Evolutionary conservation across 1,140 invertebrate species (phyloP).

Genomic region (Teleogryllus occipitalis): DNA sequence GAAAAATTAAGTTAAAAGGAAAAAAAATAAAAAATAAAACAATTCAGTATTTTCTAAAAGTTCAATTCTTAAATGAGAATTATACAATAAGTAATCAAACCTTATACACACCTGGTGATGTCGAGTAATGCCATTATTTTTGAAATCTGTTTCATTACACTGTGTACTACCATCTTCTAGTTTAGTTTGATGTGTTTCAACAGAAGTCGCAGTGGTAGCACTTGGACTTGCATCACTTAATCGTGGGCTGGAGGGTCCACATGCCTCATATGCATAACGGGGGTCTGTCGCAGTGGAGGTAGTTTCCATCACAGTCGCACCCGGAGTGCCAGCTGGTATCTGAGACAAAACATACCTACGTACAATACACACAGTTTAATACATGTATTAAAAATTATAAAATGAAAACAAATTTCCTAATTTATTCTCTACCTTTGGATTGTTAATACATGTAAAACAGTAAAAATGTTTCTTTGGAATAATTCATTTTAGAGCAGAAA

Average conservation of each 20-base stretch:
- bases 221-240: background rate
- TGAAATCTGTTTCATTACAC: constrained; percentile 23
- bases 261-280: constrained; percentile 20
- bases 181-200: constrained; percentile 10
- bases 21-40: too few relatives aligned
- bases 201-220: background rate
- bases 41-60: too few relatives aligned
- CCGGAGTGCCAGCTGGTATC: constrained; percentile 39
- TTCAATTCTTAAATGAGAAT: too few relatives aligned
- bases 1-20: too few relatives aligned
- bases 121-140: constrained; percentile 12
- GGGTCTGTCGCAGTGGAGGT: constrained; percentile 16
- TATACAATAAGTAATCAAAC: too few relatives aligned
- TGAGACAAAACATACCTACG: constrained; percentile 22
- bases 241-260: background rate
- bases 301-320: constrained; percentile 18
- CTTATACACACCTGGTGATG: background rate
- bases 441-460: too few relatives aligned
- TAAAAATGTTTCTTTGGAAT: too few relatives aligned
- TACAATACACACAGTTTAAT: background rate
- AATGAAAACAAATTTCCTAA: too few relatives aligned
- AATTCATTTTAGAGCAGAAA: too few relatives aligned
- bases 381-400: too few relatives aligned
- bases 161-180: constrained; percentile 25
- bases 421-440: too few relatives aligned